Evolutionary conservation across 2,113 vertebrate species (phyloP), one percentile per base, ranked within the genome.

Genomic region (Boulengeromyrus knoepffleri): DNA sequence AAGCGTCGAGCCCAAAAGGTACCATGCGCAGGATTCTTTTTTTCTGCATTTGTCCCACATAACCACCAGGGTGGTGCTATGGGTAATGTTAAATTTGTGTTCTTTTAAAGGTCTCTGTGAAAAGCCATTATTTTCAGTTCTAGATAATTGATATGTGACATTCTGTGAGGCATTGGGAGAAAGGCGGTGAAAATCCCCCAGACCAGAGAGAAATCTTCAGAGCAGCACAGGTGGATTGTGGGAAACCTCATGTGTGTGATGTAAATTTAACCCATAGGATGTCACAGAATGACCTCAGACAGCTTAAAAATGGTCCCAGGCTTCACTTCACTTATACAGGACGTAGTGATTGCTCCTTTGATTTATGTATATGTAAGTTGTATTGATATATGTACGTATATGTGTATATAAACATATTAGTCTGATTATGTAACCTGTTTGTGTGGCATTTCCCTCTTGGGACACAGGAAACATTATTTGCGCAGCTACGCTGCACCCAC

Each of bases 1-100:
- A 99, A 99, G 92, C 96, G 98, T 12, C 97, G 96, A 49, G 98
- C 98, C 0, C 99, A 99, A 90, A 99, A 98, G 97, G 99, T 99
- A 95, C 92, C 36, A 85, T 3, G 10, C 2, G 70, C 50, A 36
- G 21, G 17, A 12, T n/a, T 85, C 83, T 47, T n/a, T 17, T 15
- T 50, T 46, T 24, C 19, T 3, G 3, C 9, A 19, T 90, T 31
- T 31, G 45, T 3, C 17, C 88, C 27, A 89, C 46, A 4, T 66
- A 27, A 21, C 1, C 9, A 50, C 15, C 47, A 87, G 31, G 8
- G 19, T 24, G 24, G 74, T 46, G 10, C 39, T 53, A 50, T 42
- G 74, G 88, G 31, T 50, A 52, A 42, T 5, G 5, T 56, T 39
- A 17, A 7, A 39, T 31, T 19, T 31, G 50, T 36, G 13, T 56